Base-by-base conservation (phyloP, 1,140 invertebrate genomes). In the Drosophila setifemur region DNA sequence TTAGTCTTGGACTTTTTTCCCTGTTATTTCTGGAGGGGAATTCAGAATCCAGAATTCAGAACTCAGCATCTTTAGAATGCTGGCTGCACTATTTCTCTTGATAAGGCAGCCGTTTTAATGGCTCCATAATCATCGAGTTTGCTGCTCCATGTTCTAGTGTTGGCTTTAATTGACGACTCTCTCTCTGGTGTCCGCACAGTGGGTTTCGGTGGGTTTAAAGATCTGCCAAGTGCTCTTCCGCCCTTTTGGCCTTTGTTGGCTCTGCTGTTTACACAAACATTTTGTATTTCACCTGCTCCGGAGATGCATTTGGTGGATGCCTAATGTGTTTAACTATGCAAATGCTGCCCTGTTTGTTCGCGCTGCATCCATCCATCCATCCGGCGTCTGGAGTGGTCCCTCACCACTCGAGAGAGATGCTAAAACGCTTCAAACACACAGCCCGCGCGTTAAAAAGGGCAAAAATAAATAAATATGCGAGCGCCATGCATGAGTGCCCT, bases 401-500 rank as follows among this genome's bases (percentile, higher is more conserved):
- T 37, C 73, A 63, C 64, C 81, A 72, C 79, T 83, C 52, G 55
- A 57, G 37, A 57, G 37, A 85, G 79, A 85, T 85, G 79, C 81
- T 81, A 85, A 85, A 82, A 82, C 61, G 60, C 66, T 82, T 63
- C 61, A n/a, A n/a, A 72, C 54, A 72, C 76, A 54, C 50, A 81
- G 18, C 12, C 60, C 40, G 60, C 55, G 55, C 29, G 55, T 40
- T 53, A 44, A 70, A 82, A 86, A 86, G 75, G 67, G 75, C 71
- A 86, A 85, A 75, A 61, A 85, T 85, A 85, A 85, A 85, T 86
- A 86, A 85, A 85, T 85, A 74, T 83, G 63, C 73, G 54, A 83
- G 79, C 75, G 79, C 79, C 64, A 79, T 52, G 68, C 64, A 73
- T 78, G 78, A 66, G 70, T 58, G 64, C 52, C 21, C 35, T 49